These are phyloP conservation scores for rabbit (Oryctolagus cuniculus) DNA, from an alignment of 2,113 vertebrate species.

Conservation along the genomic window mOryCun1.1 NC_091449.1:54332501-54333000, in stretches of 20 bases:
- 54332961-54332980: neutral
- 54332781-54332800: neutral
- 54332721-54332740: neutral
- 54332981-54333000: neutral
- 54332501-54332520: neutral
- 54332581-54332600: neutral
- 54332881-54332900: neutral
- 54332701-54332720: neutral
- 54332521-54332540: rapidly evolving
- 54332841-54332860: rapidly evolving
- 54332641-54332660: neutral
- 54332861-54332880: rapidly evolving
- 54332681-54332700: neutral
- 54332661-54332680: neutral
- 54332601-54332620: neutral
- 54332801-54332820: neutral
- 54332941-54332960: neutral
- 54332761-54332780: neutral
- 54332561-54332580: neutral
- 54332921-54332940: slow-evolving; percentile 9
- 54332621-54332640: neutral
- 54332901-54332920: neutral
- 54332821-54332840: neutral
- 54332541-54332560: rapidly evolving
- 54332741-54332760: neutral